Percentiles rank a stretch among this genome's conserved stretches.
These are phyloP conservation scores for Eospalax fontanierii DNA, from an alignment of 2,797 vertebrate genomes.

Conservation along the genomic window DNA sequence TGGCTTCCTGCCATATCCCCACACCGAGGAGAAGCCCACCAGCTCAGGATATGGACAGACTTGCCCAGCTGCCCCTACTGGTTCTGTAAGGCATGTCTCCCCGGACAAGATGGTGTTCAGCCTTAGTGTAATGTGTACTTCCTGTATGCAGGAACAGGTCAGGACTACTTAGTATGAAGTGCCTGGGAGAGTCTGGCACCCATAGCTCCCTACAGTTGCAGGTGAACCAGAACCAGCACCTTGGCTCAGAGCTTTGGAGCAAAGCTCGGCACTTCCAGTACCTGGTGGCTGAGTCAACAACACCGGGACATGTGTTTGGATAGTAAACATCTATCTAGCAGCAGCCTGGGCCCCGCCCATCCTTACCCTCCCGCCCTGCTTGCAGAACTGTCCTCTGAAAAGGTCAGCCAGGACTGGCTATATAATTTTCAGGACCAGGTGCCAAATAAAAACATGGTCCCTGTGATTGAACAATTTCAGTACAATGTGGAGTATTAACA, in stretches of 20 bases:
- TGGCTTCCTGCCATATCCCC: not conserved
- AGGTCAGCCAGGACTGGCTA: constrained; percentile 50
- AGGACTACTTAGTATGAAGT: not conserved
- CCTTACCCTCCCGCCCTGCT: constrained; percentile 3
- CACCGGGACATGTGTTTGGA: not conserved
- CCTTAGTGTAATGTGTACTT: not conserved
- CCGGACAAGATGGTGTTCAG: not conserved
- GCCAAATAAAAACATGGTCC: not conserved
- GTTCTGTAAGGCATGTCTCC: not conserved
- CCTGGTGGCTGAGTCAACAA: constrained; percentile 70
- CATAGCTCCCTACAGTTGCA: not conserved
- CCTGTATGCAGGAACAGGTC: not conserved
- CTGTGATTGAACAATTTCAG: not conserved
- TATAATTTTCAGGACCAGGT: not conserved
- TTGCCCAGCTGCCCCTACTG: not conserved
- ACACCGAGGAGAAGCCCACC: not conserved
- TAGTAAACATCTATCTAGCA: constrained; percentile 70
- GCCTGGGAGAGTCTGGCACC: not conserved
- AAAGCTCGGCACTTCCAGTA: not conserved
- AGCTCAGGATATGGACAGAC: not conserved
- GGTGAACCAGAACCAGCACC: not conserved
- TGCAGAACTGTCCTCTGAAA: constrained; percentile 60
- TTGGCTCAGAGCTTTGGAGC: not conserved
- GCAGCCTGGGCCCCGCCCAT: not conserved
- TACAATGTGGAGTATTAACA: not conserved